A percentile compares a stretch with the other conserved stretches of the same genome.
phyloP scores from a whole-genome alignment of 2,888 invertebrate species.

The Mycalesis mineus region DNA sequence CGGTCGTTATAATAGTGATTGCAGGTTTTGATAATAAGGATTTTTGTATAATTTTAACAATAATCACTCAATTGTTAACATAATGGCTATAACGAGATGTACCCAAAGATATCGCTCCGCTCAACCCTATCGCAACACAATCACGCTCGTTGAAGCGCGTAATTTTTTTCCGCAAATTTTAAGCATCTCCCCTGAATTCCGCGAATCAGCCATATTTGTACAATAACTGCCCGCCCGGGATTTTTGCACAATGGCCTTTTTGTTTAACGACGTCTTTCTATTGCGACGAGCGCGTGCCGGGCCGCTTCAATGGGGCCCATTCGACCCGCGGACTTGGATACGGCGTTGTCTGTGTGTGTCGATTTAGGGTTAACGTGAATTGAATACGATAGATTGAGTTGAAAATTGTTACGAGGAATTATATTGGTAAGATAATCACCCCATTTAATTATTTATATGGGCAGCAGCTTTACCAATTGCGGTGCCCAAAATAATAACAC shows the following conservation, averaged over 20 bases:
- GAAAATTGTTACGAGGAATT: background rate
- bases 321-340: slow-evolving; percentile 39
- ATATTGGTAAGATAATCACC: background rate
- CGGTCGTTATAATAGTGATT: no score
- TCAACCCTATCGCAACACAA: slow-evolving; percentile 58
- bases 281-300: slow-evolving; percentile 58
- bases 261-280: slow-evolving; percentile 73
- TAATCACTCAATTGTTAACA: slow-evolving; percentile 18
- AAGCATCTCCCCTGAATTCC: slow-evolving; percentile 61
- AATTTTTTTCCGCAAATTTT: slow-evolving; percentile 72
- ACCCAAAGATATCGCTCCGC: slow-evolving; percentile 23
- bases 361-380: slow-evolving; percentile 25
- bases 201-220: slow-evolving; percentile 67
- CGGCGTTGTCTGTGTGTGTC: slow-evolving; percentile 24
- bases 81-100: slow-evolving; percentile 9
- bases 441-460: background rate
- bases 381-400: slow-evolving; percentile 18
- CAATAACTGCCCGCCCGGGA: slow-evolving; percentile 64
- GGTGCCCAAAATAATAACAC: no score
- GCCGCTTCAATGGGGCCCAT: slow-evolving; percentile 58
- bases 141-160: slow-evolving; percentile 48
- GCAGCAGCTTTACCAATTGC: no score
- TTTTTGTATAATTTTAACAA: no score
- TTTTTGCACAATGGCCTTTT: slow-evolving; percentile 59
- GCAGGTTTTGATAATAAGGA: no score